phyloP scores from a whole-genome alignment of 2,797 vertebrate genomes.

The Eospalax fontanierii region DNA sequence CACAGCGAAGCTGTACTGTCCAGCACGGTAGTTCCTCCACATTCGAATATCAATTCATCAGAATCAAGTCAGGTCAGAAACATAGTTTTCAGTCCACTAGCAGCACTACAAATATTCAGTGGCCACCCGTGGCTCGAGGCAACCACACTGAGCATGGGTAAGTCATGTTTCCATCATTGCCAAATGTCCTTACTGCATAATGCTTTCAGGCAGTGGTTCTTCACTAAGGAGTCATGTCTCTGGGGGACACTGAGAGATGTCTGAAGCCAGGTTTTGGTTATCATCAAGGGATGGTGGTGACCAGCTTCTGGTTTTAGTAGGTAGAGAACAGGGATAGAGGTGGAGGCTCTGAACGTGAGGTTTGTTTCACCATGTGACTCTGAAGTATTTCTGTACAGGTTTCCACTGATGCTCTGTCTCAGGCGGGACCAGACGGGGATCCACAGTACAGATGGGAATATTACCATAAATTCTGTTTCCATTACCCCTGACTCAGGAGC shows the following conservation, averaged over 20 bases:
- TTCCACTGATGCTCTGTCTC: background rate
- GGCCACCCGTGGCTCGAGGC: background rate
- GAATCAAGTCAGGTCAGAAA: conserved; percentile 34
- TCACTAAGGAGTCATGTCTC: background rate
- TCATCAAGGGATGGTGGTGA: background rate
- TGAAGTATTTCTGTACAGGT: background rate
- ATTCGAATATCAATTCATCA: conserved; percentile 46
- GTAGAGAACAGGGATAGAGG: background rate
- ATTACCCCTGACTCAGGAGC: background rate
- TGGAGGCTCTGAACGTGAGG: background rate
- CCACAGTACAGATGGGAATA: background rate
- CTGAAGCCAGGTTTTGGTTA: background rate
- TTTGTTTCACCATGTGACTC: background rate
- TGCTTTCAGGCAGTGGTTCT: background rate
- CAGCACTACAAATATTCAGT: background rate
- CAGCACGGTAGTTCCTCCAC: background rate
- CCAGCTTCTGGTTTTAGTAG: background rate
- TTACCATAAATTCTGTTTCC: conserved; percentile 27
- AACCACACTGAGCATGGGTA: background rate
- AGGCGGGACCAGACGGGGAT: background rate
- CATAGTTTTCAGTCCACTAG: background rate
- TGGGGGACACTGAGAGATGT: background rate
- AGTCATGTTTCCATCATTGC: background rate
- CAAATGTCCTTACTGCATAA: background rate
- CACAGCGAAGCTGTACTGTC: background rate